Conservation (phyloP, 2,888 invertebrate species). For the Apamea anceps region DNA sequence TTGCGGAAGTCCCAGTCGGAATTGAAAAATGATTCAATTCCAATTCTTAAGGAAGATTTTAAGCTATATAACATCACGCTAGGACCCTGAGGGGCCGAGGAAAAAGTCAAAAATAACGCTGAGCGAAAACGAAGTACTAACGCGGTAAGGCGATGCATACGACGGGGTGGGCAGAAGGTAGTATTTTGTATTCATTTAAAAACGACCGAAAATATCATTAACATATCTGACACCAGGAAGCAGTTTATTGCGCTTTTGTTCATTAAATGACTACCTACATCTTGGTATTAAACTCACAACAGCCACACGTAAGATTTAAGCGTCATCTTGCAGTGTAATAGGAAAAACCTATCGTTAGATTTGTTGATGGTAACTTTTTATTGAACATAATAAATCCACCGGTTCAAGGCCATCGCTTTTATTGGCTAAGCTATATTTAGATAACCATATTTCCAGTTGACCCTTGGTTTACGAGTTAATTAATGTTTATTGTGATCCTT, state of each 20-base stretch:
- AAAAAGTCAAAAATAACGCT: too few species aligned
- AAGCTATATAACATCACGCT: too few species aligned
- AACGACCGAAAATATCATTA: background rate
- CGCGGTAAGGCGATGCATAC: too few species aligned
- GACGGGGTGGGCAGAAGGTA: background rate
- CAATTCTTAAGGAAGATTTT: too few species aligned
- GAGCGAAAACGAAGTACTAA: too few species aligned
- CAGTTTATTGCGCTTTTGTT: constrained; percentile 8
- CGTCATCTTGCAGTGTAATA: constrained; percentile 16
- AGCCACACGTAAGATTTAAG: background rate
- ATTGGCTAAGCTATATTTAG: constrained; percentile 16
- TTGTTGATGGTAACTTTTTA: constrained; percentile 43
- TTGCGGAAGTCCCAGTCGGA: too few species aligned
- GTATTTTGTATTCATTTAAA: background rate
- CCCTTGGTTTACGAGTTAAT: background rate
- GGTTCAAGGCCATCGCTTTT: constrained; percentile 30
- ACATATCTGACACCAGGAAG: background rate
- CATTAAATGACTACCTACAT: background rate
- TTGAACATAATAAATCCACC: constrained; percentile 11
- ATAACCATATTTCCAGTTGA: background rate
- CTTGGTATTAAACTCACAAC: background rate
- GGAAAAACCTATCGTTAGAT: constrained; percentile 45
- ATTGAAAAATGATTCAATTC: too few species aligned
- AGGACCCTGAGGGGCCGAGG: too few species aligned
- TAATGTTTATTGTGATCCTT: background rate